Percentiles rank a stretch among this genome's conserved stretches.
phyloP scores from a whole-genome alignment of 2,888 invertebrate species.

The Yponomeuta evonymella region DNA sequence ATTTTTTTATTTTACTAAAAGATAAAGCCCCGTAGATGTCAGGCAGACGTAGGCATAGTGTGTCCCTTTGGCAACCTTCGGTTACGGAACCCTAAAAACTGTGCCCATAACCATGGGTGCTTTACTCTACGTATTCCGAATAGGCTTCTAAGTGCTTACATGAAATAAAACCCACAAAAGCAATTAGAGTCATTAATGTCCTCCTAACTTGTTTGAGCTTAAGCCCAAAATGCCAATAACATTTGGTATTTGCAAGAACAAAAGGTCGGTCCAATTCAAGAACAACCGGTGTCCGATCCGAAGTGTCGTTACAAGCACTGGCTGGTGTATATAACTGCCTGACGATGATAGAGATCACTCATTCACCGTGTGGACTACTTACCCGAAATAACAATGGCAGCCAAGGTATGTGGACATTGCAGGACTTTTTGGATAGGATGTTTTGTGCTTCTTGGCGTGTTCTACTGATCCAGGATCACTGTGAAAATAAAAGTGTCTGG shows the following conservation, averaged over 20 bases:
- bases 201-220: not conserved
- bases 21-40: no score
- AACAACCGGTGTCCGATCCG: slow-evolving; percentile 33
- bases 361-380: slow-evolving; percentile 42
- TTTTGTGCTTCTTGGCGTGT: slow-evolving; percentile 7
- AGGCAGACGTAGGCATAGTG: no score
- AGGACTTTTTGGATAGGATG: slow-evolving; percentile 8
- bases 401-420: slow-evolving; percentile 41
- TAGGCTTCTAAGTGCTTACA: not conserved
- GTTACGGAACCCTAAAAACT: no score
- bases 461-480: not conserved
- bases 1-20: no score
- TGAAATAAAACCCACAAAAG: not conserved
- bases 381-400: slow-evolving; percentile 47
- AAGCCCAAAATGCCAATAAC: slow-evolving; percentile 1
- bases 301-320: not conserved
- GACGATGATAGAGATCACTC: slow-evolving; percentile 27
- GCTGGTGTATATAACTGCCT: slow-evolving; percentile 22
- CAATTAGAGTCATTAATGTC: not conserved
- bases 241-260: slow-evolving; percentile 2
- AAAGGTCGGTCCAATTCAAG: slow-evolving; percentile 29
- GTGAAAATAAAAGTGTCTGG: no score
- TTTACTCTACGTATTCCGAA: no score
- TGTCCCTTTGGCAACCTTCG: no score
- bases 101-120: not conserved